phyloP scores from a whole-genome alignment of 2,113 vertebrate genomes.

The Baryphthengus martii region DNA sequence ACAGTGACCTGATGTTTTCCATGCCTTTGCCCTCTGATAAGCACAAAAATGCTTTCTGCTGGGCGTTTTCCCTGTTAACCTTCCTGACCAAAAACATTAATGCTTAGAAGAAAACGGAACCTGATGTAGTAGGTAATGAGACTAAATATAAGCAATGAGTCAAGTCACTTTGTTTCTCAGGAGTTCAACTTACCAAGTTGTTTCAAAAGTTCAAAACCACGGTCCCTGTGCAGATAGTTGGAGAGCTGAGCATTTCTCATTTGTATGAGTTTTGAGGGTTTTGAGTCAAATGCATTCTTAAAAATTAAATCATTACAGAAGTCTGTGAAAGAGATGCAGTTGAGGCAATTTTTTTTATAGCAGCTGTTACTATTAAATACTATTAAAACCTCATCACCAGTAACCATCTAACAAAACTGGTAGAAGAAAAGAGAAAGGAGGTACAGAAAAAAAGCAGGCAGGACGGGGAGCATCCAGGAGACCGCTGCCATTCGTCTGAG shows the following conservation, averaged over 20 bases:
- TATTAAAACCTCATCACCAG: not conserved
- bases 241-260: not conserved
- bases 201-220: not conserved
- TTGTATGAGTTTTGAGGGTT: not conserved
- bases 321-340: not conserved
- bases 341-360: not conserved
- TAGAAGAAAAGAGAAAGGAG: not conserved
- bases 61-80: slow-evolving; percentile 60
- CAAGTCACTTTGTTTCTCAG: slow-evolving; percentile 28
- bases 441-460: not conserved
- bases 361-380: not conserved
- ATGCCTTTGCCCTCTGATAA: slow-evolving; percentile 27
- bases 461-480: not conserved
- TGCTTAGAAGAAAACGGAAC: slow-evolving; percentile 29
- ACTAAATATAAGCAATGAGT: slow-evolving; percentile 60
- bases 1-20: slow-evolving; percentile 46
- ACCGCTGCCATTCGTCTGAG: not conserved
- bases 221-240: not conserved
- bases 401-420: not conserved
- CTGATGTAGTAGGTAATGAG: slow-evolving; percentile 35
- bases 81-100: slow-evolving; percentile 51
- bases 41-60: slow-evolving; percentile 40
- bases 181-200: not conserved
- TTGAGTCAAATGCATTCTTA: not conserved
- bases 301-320: not conserved